A percentile compares a stretch with the other conserved stretches of the same genome.
Evolutionary conservation across 2,797 vertebrate genomes (phyloP).

Genomic region (Cygnus olor): DNA sequence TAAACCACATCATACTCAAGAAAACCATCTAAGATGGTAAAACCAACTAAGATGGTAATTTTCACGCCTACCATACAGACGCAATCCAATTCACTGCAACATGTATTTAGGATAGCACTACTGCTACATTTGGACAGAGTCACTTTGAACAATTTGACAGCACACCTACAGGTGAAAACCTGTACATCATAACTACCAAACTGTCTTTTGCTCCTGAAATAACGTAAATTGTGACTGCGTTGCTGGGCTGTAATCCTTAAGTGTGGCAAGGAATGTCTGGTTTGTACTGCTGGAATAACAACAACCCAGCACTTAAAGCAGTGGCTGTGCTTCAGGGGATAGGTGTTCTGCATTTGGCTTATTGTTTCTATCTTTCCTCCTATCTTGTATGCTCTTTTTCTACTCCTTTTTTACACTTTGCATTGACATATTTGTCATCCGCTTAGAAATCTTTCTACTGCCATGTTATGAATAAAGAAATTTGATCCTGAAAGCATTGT

Average conservation of each 20-base stretch:
- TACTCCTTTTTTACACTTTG: neutral
- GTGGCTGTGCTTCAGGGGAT: neutral
- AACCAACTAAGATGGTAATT: too few relatives aligned
- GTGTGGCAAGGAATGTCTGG: fast-evolving
- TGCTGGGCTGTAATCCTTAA: neutral
- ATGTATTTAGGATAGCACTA: neutral
- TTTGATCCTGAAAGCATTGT: neutral
- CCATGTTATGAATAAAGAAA: neutral
- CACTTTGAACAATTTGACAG: neutral
- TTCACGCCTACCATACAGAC: neutral
- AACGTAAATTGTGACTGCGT: neutral
- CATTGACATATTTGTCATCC: neutral
- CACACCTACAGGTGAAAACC: fast-evolving
- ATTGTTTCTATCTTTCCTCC: neutral
- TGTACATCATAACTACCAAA: neutral
- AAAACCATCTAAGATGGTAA: neutral
- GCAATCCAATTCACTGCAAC: neutral
- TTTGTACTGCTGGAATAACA: neutral
- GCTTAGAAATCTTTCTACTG: neutral
- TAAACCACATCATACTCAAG: neutral
- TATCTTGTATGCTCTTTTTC: neutral
- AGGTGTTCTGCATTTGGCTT: neutral
- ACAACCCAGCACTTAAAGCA: neutral
- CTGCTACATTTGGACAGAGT: neutral
- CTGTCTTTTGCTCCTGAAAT: neutral